Base-by-base conservation (phyloP, 2,888 invertebrate species). In the Lasioglossum morio region DNA sequence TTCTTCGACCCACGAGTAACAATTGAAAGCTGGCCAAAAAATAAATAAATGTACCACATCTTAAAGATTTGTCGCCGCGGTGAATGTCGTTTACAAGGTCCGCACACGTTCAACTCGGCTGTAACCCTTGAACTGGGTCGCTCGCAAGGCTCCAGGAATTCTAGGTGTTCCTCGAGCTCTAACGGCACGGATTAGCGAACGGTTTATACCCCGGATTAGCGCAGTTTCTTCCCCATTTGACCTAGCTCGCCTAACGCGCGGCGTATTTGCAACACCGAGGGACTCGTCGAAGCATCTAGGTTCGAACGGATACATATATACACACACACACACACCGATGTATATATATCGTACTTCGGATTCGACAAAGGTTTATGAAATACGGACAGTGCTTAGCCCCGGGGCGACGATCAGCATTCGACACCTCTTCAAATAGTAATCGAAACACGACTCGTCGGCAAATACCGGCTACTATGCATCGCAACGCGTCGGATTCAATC, bases 221-320 rank as follows among this genome's bases (percentile, higher is more conserved):
- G 37, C 74, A 70, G 30, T 43, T n/a, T 37, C 73, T 78, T 81
- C 78, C 78, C 78, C 63, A 76, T 63, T 63, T 63, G 63, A 63
- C 30, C 63, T 16, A n/a, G 63, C 63, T 63, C 30, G 63, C 16
- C 63, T 63, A 63, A 63, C 63, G 63, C 63, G 63, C 63, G 14
- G 16, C 30, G 30, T 30, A 30, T 30, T 63, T 63, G 63, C 63
- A 16, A 63, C 63, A 14, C 53, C n/a, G 23, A 53, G 2, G 4
- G 5, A 30, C 30, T 16, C 30, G 16, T 63, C 27, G 63, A 30
- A 30, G 30, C 27, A 30, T 53, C 53, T 10, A n/a, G 30, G 16
- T 30, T 63, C 16, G 7, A 63, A 63, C 27, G 30, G 5, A 27
- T 16, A 63, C 63, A 53, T 10, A 23, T 10, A 46, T 4, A 46